Evolutionary conservation across 2,797 vertebrate species (phyloP), one percentile per base, ranked within the genome.

Genomic region (Pagetopsis macropterus): DNA sequence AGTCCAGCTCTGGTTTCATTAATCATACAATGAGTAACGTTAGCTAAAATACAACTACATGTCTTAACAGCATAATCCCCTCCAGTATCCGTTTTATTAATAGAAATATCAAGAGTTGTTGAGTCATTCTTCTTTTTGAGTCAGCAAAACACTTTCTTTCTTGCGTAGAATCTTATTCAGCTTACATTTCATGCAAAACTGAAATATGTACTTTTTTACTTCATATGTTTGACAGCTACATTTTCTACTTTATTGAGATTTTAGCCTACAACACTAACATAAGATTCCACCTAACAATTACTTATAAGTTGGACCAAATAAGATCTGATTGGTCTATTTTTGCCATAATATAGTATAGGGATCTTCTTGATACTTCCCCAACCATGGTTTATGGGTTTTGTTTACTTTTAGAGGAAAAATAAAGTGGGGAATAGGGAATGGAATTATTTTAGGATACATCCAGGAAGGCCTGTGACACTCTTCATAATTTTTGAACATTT

Each of bases 71-170:
- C 62, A 3, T 51, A 70, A 9, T 45, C 70, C 27, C 10, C 65
- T 44, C 45, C 23, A 15, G 41, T 13, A 67, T 78, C 61, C 61
- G 78, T 77, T 73, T 63, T 58, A 45, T 57, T 14, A 70, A n/a
- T 45, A 80, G 52, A 83, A 70, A 82, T 73, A 79, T 19, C 44
- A 17, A 50, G 9, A 44, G 33, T 2, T 16, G 13, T 56, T 86
- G 78, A 88, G 33, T 84, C 74, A 80, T 51, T 33, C 12, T 2
- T 54, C 21, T 43, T 17, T 49, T 31, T 44, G 45, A 69, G 21
- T 70, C 43, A 70, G 43, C 21, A 48, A 45, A 23, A 40, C 0
- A 1, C 33, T 43, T 21, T 0, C 9, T 31, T 14, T 56, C 59
- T 49, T 15, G 2, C n/a, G 12, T 62, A 1, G 6, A 46, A 21